These are phyloP conservation scores for Leptoclinus maculatus DNA, from an alignment of 2,797 vertebrate genomes.

Conservation along the genomic window DNA sequence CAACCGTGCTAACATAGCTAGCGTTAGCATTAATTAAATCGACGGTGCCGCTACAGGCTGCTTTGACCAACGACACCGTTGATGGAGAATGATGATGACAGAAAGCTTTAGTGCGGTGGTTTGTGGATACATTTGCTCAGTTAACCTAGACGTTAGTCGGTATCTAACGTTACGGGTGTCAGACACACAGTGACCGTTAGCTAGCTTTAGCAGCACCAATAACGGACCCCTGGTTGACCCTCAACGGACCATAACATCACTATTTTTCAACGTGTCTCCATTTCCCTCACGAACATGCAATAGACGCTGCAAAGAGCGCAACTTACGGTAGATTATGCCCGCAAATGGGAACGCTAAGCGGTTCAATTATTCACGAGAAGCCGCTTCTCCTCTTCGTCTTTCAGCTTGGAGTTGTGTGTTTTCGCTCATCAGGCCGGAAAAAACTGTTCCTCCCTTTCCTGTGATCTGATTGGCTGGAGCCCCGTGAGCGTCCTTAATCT, in stretches of 20 bases:
- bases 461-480: constrained; percentile 70
- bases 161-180: constrained; percentile 8
- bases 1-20: background rate
- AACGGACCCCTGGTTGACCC: constrained; percentile 53
- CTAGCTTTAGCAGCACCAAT: constrained; percentile 64
- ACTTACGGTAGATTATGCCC: constrained; percentile 42
- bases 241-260: background rate
- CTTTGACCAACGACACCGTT: background rate
- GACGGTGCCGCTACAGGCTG: background rate
- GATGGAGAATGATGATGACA: fast-evolving
- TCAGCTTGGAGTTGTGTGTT: constrained; percentile 56
- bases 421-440: constrained; percentile 68
- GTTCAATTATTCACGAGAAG: too few relatives aligned
- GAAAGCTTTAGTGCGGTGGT: background rate
- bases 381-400: constrained; percentile 69
- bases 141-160: constrained; percentile 2
- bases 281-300: background rate
- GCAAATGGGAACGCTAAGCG: background rate
- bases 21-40: background rate
- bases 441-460: constrained; percentile 6
- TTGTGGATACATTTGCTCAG: background rate
- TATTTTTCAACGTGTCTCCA: background rate
- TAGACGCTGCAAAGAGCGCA: fast-evolving
- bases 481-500: background rate
- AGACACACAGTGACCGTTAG: background rate